Conservation (phyloP, 2,797 vertebrate species). For the Typhlichthys eigenmanni region DNA sequence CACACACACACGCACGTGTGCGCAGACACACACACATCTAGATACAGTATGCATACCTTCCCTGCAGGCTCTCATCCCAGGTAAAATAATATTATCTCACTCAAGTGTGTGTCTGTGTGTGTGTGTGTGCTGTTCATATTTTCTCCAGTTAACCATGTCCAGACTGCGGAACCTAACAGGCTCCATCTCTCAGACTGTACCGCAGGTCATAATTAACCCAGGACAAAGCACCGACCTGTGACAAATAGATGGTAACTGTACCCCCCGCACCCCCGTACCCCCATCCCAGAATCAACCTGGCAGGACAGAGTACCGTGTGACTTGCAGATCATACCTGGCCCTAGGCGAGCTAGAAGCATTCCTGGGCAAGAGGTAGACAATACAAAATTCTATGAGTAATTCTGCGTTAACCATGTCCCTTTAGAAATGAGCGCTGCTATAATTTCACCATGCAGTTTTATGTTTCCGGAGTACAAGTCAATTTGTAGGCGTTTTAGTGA, state of each 20-base stretch:
- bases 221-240: conserved; percentile 72
- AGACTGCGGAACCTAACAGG: conserved; percentile 44
- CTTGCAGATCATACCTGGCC: conserved; percentile 39
- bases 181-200: conserved; percentile 50
- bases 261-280: conserved; percentile 21
- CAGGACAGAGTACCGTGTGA: conserved; percentile 22
- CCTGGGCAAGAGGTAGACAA: conserved; percentile 34
- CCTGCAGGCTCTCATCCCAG: conserved; percentile 31
- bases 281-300: conserved; percentile 18
- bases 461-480: neutral
- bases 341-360: conserved; percentile 27
- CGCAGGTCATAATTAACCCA: conserved; percentile 71
- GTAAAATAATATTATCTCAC: conserved; percentile 62
- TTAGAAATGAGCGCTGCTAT: neutral
- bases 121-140: conserved; percentile 37
- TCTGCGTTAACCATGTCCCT: neutral
- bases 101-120: conserved; percentile 21
- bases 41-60: conserved; percentile 8
- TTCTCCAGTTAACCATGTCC: conserved; percentile 60
- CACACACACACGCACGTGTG: conserved; percentile 7
- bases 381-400: conserved; percentile 8
- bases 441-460: conserved; percentile 8
- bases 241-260: conserved; percentile 73
- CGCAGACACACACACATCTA: neutral
- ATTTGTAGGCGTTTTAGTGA: conserved; percentile 29